These are phyloP conservation scores for Syndactyla subalaris DNA, from an alignment of 2,797 vertebrate genomes.

Conservation along the genomic window DNA sequence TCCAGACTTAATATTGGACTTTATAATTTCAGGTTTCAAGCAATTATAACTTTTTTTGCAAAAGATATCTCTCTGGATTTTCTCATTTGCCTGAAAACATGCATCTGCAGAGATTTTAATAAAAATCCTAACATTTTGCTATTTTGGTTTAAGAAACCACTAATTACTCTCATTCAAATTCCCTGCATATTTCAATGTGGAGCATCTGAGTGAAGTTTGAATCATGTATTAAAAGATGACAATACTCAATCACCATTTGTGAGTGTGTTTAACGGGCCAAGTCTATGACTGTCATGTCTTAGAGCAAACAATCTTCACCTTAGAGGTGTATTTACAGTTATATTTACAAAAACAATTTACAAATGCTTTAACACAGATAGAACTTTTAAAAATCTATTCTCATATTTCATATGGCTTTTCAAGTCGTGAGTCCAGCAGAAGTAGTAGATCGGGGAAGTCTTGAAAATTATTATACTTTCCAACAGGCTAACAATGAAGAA, in stretches of 20 bases:
- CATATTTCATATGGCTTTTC: not conserved
- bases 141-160: not conserved
- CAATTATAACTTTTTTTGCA: not conserved
- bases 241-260: not conserved
- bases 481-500: not conserved
- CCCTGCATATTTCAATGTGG: not conserved
- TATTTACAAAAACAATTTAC: not conserved
- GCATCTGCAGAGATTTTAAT: not conserved
- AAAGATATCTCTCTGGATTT: not conserved
- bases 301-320: not conserved
- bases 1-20: not conserved
- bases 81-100: not conserved
- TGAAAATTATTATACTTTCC: not conserved
- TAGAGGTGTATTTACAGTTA: not conserved
- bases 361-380: not conserved
- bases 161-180: not conserved
- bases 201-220: not conserved
- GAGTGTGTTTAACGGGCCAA: not conserved
- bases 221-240: not conserved
- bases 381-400: not conserved
- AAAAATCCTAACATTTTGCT: not conserved
- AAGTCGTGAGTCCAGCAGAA: not conserved
- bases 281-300: not conserved
- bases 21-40: slow-evolving; percentile 4
- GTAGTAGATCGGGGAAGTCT: not conserved